phyloP scores from a whole-genome alignment of 64 coral and sea anemone genomes.

The Montipora capricornis region DNA sequence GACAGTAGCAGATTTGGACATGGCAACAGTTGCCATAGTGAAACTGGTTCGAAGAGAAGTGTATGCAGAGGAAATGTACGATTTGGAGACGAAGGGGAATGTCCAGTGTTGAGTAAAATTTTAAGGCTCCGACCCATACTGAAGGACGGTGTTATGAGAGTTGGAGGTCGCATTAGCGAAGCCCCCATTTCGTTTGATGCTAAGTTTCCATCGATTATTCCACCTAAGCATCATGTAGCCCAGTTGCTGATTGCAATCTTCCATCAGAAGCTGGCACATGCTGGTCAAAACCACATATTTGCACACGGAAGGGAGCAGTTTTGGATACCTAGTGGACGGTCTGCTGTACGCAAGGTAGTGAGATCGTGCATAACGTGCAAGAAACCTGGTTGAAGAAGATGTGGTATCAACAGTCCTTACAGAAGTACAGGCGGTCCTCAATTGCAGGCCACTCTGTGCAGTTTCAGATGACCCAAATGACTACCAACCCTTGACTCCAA shows the following conservation, averaged over 20 bases:
- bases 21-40: no score
- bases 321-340: no score
- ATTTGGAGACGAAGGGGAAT: neutral
- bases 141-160: neutral
- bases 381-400: no score
- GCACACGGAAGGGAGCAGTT: slow-evolving; percentile 24
- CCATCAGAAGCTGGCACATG: slow-evolving; percentile 39
- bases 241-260: slow-evolving; percentile 12
- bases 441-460: no score
- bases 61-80: slow-evolving; percentile 37
- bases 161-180: slow-evolving; percentile 37
- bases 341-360: no score
- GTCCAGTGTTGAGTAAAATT: neutral
- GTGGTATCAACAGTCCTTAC: no score
- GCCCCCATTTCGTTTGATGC: neutral
- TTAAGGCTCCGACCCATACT: slow-evolving; percentile 25
- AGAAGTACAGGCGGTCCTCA: no score
- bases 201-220: neutral
- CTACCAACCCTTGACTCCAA: no score
- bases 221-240: neutral
- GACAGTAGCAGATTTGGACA: no score
- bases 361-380: no score
- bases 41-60: neutral
- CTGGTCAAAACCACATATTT: slow-evolving; percentile 55
- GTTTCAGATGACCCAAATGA: no score